These are phyloP conservation scores for Luscinia luscinia DNA, from an alignment of 2,797 vertebrate species.

Conservation along the genomic window DNA sequence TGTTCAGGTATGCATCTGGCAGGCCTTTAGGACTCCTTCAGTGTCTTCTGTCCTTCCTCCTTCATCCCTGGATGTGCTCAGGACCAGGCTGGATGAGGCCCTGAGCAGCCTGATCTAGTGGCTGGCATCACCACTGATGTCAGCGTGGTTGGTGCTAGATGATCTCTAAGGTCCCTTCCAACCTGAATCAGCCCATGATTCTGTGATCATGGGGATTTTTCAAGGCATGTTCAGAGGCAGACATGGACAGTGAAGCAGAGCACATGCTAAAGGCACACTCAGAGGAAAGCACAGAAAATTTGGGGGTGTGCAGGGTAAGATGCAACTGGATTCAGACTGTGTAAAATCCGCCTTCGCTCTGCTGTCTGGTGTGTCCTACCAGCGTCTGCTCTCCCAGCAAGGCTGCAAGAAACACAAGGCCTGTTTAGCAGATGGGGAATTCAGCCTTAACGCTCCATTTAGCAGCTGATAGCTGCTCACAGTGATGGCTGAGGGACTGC, in stretches of 20 bases:
- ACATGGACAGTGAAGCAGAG: not conserved
- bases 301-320: not conserved
- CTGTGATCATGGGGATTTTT: not conserved
- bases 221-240: not conserved
- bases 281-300: not conserved
- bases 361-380: conserved; percentile 19
- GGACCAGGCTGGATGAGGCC: not conserved
- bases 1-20: conserved; percentile 87
- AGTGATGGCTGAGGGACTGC: not conserved
- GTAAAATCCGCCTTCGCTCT: not conserved
- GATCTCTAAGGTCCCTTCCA: not conserved
- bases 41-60: not conserved
- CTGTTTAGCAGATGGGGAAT: not conserved
- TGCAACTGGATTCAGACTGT: conserved; percentile 18
- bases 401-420: not conserved
- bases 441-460: not conserved
- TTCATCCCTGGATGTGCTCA: not conserved
- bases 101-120: not conserved
- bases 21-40: not conserved
- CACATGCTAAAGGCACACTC: not conserved
- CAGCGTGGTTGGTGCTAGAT: rapidly evolving
- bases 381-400: conserved; percentile 15
- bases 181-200: not conserved
- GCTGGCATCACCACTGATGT: not conserved
- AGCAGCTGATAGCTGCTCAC: not conserved